These are phyloP conservation scores for Acyrthosiphon pisum DNA, from an alignment of 1,140 invertebrate species.

Conservation along the genomic window DNA sequence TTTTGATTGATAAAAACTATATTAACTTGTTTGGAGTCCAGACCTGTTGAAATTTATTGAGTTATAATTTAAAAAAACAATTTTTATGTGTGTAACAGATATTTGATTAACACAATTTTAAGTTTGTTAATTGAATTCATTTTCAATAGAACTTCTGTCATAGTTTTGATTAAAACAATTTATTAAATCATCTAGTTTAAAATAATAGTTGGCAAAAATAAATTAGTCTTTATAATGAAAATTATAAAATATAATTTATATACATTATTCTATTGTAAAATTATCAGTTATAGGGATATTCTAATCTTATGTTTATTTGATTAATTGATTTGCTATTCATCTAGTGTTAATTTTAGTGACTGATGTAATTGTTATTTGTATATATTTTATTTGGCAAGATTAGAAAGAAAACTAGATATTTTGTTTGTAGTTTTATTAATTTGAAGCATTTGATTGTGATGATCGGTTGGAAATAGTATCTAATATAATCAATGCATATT, in stretches of 20 bases:
- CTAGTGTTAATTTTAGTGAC: slow-evolving; percentile 1
- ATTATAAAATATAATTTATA: neutral
- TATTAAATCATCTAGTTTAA: neutral
- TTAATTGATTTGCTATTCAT: neutral
- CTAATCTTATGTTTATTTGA: neutral
- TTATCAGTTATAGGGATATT: neutral
- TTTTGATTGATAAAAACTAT: neutral
- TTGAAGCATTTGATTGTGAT: neutral
- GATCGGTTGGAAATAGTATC: neutral
- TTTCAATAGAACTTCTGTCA: neutral
- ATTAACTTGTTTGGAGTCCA: neutral
- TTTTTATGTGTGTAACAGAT: neutral
- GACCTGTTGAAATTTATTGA: neutral
- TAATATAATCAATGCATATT: neutral
- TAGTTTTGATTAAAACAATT: neutral
- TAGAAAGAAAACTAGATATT: neutral
- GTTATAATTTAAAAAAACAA: neutral
- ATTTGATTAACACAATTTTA: neutral
- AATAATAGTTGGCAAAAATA: neutral
- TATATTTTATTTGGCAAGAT: neutral
- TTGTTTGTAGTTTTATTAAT: neutral
- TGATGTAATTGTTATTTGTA: neutral
- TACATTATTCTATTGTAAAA: neutral
- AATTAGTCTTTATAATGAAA: neutral
- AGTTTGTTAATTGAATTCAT: neutral